Evolutionary conservation across 2,113 vertebrate genomes (phyloP), one percentile per base, ranked within the genome.

Genomic region (Cryptomyrus ogoouensis): DNA sequence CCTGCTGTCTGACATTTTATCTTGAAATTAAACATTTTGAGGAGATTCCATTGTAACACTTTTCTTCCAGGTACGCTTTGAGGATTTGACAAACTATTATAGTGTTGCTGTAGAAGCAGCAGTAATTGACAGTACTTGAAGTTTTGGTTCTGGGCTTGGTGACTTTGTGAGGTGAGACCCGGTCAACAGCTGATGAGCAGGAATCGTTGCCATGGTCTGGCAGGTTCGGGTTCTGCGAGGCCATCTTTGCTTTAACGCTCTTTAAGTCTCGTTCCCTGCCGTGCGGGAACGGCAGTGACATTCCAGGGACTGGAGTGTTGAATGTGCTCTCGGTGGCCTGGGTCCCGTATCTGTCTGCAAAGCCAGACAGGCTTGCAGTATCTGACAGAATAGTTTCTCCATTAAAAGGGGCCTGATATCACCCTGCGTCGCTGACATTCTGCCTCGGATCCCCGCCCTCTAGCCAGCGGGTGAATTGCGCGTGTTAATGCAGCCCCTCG

Each of bases 321-420:
- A 42, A 50, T 85, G 46, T 85, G 17, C 83, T 46, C 77, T 89
- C 44, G 3, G 89, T 35, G 89, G 53, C 85, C 89, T 83, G 88
- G 70, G 47, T 80, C 19, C 88, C 24, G 35, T 83, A 31, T 53
- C 88, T 44, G 52, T 62, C 50, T 39, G n/a, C 80, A 84, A 12
- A 84, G 39, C 50, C 74, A 83, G 88, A 53, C 46, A 15, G n/a
- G 35, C 27, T 70, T 31, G 9, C 46, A 3, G 27, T 49, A 39
- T 89, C 47, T 52, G 70, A 89, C 17, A 9, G 88, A 80, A 89
- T 80, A 12, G 47, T 80, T 89, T 35, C 27, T 80, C 13, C 27
- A 80, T 89, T 89, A 89, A 58, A 27, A 49, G 31, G 24, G 42
- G 49, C 49, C 50, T 52, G 88, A 89, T 83, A 56, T 35, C 27